Percentiles rank a stretch among this genome's conserved stretches.
These are phyloP conservation scores for Epinephelus cyanopodus DNA, from an alignment of 2,113 vertebrate genomes.

Conservation along the genomic window DNA sequence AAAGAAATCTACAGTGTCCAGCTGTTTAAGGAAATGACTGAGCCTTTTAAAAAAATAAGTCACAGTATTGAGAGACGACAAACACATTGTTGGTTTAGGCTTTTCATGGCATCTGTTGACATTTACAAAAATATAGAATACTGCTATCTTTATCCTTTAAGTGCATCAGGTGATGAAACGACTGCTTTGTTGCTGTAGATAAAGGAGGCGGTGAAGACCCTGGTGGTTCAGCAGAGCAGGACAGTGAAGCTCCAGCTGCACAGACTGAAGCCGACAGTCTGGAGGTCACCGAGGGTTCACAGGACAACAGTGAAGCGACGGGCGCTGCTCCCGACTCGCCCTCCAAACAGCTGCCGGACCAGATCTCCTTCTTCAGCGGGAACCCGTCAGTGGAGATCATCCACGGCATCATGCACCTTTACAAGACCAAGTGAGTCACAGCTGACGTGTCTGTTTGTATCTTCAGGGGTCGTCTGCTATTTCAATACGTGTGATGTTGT, in stretches of 20 bases:
- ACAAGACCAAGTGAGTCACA: constrained; percentile 95
- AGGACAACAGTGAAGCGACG: constrained; percentile 31
- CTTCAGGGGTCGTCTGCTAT: background rate
- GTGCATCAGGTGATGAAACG: background rate
- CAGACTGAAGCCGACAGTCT: constrained; percentile 33
- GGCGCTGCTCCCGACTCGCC: constrained; percentile 87
- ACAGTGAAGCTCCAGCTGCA: constrained; percentile 8
- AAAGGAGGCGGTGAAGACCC: constrained; percentile 58
- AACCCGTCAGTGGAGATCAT: constrained; percentile 97
- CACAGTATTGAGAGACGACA: too few relatives aligned
- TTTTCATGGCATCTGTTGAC: too few relatives aligned
- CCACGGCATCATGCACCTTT: constrained; percentile 99
- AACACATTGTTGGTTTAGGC: too few relatives aligned
- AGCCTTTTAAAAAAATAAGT: too few relatives aligned
- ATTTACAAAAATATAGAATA: too few relatives aligned
- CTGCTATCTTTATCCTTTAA: too few relatives aligned
- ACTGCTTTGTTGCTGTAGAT: background rate
- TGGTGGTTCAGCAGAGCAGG: constrained; percentile 24
- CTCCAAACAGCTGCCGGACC: constrained; percentile 96
- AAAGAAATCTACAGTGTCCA: too few relatives aligned
- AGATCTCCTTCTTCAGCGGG: constrained; percentile 99
- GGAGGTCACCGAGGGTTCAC: constrained; percentile 57
- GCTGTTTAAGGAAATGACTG: too few relatives aligned
- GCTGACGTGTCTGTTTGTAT: fast-evolving
- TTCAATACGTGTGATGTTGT: background rate